phyloP scores from a whole-genome alignment of 2,888 invertebrate species.

The Saturnia pavonia region DNA sequence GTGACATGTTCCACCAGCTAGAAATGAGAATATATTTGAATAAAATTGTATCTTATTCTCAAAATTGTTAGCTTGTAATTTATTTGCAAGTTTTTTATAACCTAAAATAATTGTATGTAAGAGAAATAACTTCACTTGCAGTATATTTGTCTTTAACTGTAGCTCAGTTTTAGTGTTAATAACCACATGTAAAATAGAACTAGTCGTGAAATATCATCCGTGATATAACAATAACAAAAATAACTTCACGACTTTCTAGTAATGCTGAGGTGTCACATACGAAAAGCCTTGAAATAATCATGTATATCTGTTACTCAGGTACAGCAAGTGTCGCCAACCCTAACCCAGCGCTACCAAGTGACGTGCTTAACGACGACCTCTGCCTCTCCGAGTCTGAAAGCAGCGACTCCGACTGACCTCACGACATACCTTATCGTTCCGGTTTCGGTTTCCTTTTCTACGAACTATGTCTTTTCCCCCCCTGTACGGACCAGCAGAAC shows the following conservation, averaged over 20 bases:
- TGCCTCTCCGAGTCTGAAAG: slow-evolving; percentile 91
- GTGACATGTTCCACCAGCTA: background rate
- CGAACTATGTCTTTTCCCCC: slow-evolving; percentile 25
- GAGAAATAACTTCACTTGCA: background rate
- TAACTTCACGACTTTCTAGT: background rate
- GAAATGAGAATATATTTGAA: background rate
- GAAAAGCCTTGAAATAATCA: background rate
- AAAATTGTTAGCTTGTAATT: background rate
- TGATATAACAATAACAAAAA: background rate
- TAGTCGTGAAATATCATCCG: background rate
- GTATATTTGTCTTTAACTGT: background rate
- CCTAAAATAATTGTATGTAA: background rate
- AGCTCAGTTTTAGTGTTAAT: background rate
- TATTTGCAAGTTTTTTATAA: background rate
- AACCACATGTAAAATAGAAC: background rate
- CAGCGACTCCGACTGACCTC: slow-evolving; percentile 87
- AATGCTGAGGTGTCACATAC: too few species aligned
- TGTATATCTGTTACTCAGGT: background rate
- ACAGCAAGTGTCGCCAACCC: slow-evolving; percentile 12
- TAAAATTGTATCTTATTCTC: background rate
- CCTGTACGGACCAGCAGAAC: background rate
- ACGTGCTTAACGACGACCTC: slow-evolving; percentile 91
- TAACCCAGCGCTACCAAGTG: slow-evolving; percentile 78
- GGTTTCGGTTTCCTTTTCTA: slow-evolving; percentile 39
- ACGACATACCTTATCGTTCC: slow-evolving; percentile 40